phyloP scores from a whole-genome alignment of 1,140 invertebrate species.

The Drosophila busckii region DNA sequence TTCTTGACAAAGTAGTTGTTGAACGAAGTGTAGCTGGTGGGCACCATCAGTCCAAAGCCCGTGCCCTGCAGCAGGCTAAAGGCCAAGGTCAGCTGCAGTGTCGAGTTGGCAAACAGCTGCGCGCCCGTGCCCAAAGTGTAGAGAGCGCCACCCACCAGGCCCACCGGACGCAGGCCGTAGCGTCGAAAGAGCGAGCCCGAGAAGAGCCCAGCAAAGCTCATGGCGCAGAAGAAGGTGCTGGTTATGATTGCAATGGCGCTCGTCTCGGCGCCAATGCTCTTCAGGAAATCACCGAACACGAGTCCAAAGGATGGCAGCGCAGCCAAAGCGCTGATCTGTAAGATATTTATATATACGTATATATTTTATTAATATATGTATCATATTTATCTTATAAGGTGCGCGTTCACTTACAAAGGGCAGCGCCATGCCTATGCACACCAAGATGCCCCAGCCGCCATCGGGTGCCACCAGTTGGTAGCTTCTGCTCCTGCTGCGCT shows the following conservation, averaged over 20 bases:
- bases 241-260: conserved; percentile 82
- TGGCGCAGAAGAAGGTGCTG: conserved; percentile 82
- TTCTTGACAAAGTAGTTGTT: conserved; percentile 82
- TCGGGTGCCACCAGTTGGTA: conserved; percentile 80
- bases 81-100: conserved; percentile 80
- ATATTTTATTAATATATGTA: background rate
- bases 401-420: conserved; percentile 84
- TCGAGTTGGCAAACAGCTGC: conserved; percentile 81
- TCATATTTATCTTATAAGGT: background rate
- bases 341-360: background rate
- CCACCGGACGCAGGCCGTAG: conserved; percentile 80
- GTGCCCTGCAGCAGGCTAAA: conserved; percentile 82
- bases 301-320: conserved; percentile 83
- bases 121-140: conserved; percentile 80
- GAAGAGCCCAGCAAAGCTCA: conserved; percentile 82
- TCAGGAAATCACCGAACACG: conserved; percentile 83
- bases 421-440: conserved; percentile 81
- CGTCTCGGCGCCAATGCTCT: conserved; percentile 81
- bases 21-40: conserved; percentile 81
- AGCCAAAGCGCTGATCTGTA: conserved; percentile 80
- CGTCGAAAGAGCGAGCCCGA: conserved; percentile 81
- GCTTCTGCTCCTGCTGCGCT: conserved; percentile 13
- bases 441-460: conserved; percentile 83
- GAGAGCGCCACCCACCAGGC: conserved; percentile 80
- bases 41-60: conserved; percentile 82